Evolutionary conservation across 2,888 invertebrate genomes (phyloP), one percentile per base, ranked within the genome.

Genomic region (Ctena decussata): DNA sequence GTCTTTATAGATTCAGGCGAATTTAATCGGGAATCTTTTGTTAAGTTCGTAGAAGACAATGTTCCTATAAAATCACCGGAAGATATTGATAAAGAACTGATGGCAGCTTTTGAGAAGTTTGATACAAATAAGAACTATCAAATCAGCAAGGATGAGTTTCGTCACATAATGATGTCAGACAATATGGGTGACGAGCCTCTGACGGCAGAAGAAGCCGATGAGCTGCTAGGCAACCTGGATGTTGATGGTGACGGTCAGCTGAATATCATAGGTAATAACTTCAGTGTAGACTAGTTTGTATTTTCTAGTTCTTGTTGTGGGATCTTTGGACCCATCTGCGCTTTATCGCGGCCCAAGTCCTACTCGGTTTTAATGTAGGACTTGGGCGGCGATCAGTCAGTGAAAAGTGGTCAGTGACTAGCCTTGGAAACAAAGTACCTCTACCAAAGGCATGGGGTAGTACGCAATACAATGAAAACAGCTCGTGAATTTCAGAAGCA

Each of bases 91-190:
- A 72, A 73, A 60, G 87, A 87, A 32, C 72, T 87, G 0, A 75
- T 77, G 30, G 75, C 77, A 5, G 87, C 87, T 0, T 87, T 87
- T 75, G 82, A 77, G 21, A 87, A 84, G 72, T 87, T 87, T 30
- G 82, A 82, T 53, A 78, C 78, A 8, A 77, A 74, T 37, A 39
- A 44, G n/a, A 82, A 87, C 53, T 35, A 69, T n/a, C 37, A 35
- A 35, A 87, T 87, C 24, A 75, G 79, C 44, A 82, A 80, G 60
- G 84, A 87, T 15, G 84, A 87, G 27, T 87, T 87, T 27, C 69
- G 71, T 27, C 82, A 78, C 35, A 73, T 82, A 3, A 79, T 87
- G 84, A 87, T 82, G 18, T 65, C 65, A 35, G 15, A 32, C 2
- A 80, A 73, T 27, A 44, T 82, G 44, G 87, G 87, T 15, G 82